These are phyloP conservation scores for Gallirallus australis DNA, from an alignment of 2,797 vertebrate genomes.

Conservation along the genomic window DNA sequence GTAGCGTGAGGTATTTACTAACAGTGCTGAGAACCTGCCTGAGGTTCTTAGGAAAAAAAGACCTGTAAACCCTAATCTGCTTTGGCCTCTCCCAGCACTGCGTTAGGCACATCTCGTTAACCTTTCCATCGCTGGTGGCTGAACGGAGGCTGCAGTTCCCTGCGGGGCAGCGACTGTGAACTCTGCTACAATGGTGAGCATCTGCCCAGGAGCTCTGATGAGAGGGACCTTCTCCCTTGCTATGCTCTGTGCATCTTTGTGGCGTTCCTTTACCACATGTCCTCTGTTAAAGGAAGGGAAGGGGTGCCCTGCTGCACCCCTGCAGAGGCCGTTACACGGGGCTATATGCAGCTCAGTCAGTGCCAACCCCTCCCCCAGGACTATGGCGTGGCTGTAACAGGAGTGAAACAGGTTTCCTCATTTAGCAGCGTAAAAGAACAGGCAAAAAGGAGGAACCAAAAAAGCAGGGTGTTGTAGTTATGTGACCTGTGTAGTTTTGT, in stretches of 20 bases:
- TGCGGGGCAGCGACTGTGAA: not conserved
- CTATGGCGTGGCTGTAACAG: not conserved
- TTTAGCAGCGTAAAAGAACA: not conserved
- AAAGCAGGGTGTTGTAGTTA: not conserved
- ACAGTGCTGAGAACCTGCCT: not conserved
- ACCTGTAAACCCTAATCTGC: not conserved
- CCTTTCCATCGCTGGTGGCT: not conserved
- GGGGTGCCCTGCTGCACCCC: accelerated
- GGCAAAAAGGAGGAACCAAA: not conserved
- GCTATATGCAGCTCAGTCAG: not conserved
- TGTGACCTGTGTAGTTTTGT: no score
- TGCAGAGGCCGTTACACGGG: not conserved
- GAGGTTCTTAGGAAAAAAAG: not conserved
- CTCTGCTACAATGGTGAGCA: not conserved
- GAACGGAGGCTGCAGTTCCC: not conserved
- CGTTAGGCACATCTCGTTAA: not conserved
- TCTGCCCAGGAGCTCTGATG: not conserved
- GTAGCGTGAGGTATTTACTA: not conserved
- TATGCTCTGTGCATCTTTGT: not conserved
- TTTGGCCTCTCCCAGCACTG: not conserved
- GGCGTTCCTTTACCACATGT: not conserved
- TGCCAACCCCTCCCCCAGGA: no score
- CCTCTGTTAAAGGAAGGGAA: not conserved
- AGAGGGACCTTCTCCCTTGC: not conserved
- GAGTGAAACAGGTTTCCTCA: not conserved